Conservation (phyloP, 92 coral and sea anemone species). For the Montipora capitata region DNA sequence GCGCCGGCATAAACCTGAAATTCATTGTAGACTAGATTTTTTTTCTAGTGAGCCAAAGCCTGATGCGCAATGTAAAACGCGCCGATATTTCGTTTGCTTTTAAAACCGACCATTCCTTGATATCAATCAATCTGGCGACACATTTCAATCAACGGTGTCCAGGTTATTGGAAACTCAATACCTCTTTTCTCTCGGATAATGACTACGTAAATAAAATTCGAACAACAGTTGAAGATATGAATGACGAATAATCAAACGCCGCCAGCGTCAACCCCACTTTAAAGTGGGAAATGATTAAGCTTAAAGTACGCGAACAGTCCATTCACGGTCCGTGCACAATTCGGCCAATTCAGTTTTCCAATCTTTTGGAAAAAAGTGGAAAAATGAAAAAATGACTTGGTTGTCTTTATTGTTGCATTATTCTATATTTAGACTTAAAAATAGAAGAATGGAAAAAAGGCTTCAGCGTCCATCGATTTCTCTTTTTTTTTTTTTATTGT, state of each 20-base stretch:
- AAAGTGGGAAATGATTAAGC: constrained; percentile 17
- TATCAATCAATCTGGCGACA: constrained; percentile 1
- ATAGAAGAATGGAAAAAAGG: too few relatives aligned
- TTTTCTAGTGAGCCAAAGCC: not conserved
- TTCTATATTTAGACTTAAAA: too few relatives aligned
- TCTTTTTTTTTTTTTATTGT: too few relatives aligned
- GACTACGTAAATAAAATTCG: not conserved
- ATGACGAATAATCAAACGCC: not conserved
- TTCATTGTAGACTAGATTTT: not conserved
- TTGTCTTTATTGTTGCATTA: too few relatives aligned
- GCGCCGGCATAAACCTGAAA: not conserved
- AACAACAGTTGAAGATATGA: not conserved
- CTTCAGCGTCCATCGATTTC: too few relatives aligned
- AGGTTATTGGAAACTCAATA: constrained; percentile 11
- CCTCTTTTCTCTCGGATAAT: constrained; percentile 16
- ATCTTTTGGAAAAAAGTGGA: too few relatives aligned
- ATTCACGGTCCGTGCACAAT: too few relatives aligned
- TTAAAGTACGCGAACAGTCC: constrained; percentile 19
- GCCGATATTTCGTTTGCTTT: not conserved
- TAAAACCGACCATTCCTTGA: constrained; percentile 1
- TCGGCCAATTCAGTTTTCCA: too few relatives aligned
- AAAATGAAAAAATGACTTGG: too few relatives aligned
- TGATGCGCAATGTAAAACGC: not conserved
- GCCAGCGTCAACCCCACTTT: not conserved
- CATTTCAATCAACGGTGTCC: constrained; percentile 2